Evolutionary conservation across 2,888 invertebrate species (phyloP), one percentile per base, ranked within the genome.

Genomic region (Xestoiulus laeticollis): DNA sequence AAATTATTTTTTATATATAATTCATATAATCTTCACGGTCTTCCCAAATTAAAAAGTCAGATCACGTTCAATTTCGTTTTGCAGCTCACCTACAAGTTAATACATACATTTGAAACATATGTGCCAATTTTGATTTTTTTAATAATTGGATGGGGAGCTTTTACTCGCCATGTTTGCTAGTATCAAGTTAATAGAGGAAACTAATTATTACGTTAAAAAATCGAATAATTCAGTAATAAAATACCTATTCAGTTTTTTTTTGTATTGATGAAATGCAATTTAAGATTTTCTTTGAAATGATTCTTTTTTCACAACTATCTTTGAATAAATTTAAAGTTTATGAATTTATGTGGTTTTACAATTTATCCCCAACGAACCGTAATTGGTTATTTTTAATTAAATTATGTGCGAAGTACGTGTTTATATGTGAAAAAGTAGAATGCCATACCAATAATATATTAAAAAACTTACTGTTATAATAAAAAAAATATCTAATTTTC

Each of bases 331-430:
- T 68, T 68, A 68, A 26, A 12, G 22, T 68, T 68, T n/a, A 10
- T 68, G 22, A 26, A n/a, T 26, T 68, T 26, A 12, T 26, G 68
- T 26, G 68, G 68, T 26, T 68, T 68, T n/a, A 26, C 26, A 26
- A 26, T 26, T 68, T 26, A 68, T n/a, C 26, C 26, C 26, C 26
- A 68, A 26, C 19, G 53, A n/a, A n/a, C 53, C 19, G n/a, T 53
- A 53, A 68, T 68, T 68, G 68, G 68, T 68, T 68, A 26, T 68
- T 26, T 68, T 53, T 53, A 53, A 53, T 53, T 53, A n/a, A 53
- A 53, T 53, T 26, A 68, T n/a, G 68, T 26, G 26, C 10, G 68
- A 68, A 2, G 53, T 53, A n/a, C 53, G 53, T 53, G 5, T 48
- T 48, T 14, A 14, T 14, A 16, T 48, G 5, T 26, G 68, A 6